Evolutionary conservation across 2,113 vertebrate genomes (phyloP), one percentile per base, ranked within the genome.

Genomic region (Pelvicachromis taeniatus): DNA sequence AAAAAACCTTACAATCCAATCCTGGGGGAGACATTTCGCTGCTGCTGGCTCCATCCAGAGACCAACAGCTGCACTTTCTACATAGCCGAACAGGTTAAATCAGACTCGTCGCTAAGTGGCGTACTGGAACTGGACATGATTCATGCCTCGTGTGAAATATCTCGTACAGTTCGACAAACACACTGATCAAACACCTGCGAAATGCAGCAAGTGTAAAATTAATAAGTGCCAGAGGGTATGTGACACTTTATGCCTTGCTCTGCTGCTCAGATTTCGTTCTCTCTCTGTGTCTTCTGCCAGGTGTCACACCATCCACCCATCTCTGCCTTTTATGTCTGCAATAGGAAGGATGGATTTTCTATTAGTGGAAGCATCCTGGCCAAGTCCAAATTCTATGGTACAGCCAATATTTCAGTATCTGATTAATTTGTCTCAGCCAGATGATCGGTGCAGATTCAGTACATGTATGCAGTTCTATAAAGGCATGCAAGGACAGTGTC

Each of bases 1-100:
- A 99, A 99, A 94, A 99, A 99, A 94, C 98, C 98, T 84, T 99
- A 99, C 94, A 99, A 99, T 92, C 98, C 98, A 21, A 97, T 99
- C 87, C 95, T 99, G 73, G 98, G 98, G 84, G 98, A 99, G 94
- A 98, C 95, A 0, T 99, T 99, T 94, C 98, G 98, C 92, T 99
- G 98, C 95, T 96, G 98, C 95, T 99, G 98, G 98, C 96, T 96
- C 83, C 97, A 99, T 89, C 98, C 98, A n/a, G 91, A 98, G 93
- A 98, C 97, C 0, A 87, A 97, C 94, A 99, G 98, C 93, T 97
- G 96, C 82, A 99, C 98, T 1, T 99, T 98, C 95, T 99, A 99
- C 95, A 96, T 99, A 38, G 97, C 98, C 1, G 98, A 99, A 87
- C 98, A 99, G 97, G 98, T 97, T 79, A 95, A 91, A n/a, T 14